phyloP scores from a whole-genome alignment of 2,888 invertebrate species.

The Dryococelus australis region DNA sequence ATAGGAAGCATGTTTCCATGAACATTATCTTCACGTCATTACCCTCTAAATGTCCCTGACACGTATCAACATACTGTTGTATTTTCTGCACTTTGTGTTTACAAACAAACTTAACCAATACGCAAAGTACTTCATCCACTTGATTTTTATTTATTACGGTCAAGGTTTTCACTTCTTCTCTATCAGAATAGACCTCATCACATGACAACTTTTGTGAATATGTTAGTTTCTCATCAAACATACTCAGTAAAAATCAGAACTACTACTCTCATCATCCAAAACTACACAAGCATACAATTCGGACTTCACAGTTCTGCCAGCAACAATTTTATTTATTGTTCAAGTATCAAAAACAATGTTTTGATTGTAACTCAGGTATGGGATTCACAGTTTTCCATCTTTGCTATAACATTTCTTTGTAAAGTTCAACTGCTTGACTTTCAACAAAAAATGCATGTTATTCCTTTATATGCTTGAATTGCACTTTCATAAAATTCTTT shows the following conservation, averaged over 20 bases:
- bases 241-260: background rate
- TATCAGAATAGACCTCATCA: background rate
- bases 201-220: background rate
- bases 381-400: background rate
- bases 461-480: background rate
- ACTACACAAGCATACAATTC: background rate
- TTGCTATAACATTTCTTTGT: background rate
- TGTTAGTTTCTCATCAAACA: background rate
- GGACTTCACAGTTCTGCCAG: background rate
- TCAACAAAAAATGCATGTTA: constrained; percentile 9
- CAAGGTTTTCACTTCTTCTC: background rate
- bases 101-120: background rate
- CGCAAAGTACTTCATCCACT: background rate
- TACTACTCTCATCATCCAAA: background rate
- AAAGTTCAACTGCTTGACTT: background rate
- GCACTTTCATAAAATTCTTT: background rate
- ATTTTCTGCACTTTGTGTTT: too few relatives aligned
- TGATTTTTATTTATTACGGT: background rate
- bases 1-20: too few relatives aligned
- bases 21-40: too few relatives aligned
- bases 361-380: background rate
- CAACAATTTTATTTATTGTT: background rate
- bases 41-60: too few relatives aligned
- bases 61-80: too few relatives aligned
- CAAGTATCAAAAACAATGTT: background rate